Base-by-base conservation (phyloP, 2,113 vertebrate genomes). In the Argyrosomus japonicus region DNA sequence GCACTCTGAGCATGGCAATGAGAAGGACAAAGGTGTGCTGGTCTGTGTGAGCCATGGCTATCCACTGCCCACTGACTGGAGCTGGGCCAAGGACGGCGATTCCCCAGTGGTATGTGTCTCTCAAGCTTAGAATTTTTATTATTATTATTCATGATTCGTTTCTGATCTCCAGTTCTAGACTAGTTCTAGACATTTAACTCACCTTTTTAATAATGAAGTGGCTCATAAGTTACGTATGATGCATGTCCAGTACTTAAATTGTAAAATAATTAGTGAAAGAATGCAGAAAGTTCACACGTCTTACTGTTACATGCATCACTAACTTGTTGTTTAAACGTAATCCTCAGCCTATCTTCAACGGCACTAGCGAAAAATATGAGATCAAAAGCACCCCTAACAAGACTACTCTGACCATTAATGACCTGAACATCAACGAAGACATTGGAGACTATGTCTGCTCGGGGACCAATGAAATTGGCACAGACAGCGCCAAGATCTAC, bases 1-100 rank as follows among this genome's bases (percentile, higher is more conserved):
- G 93, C 96, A 95, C 75, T 97, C 96, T 0, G 97, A 98, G 85
- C 95, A 97, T 0, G 96, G 93, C 4, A 97, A 97, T 0, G 98
- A 99, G 89, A 93, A 94, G 0, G 97, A 98, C 92, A 91, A 87
- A 0, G 94, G 88, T 0, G 77, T 91, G 10, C 83, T 99, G 88
- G 71, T 14, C n/a, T 99, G 98, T 85, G 94, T 95, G 85, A 93
- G 93, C 1, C 87, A 93, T 0, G 93, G 96, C 0, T 96, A 93
- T 75, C 97, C 98, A 0, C 58, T 82, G 6, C 88, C 90, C 19
- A 90, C 65, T 23, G 79, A 90, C 61, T 96, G 95, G 95, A 23
- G 0, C 5, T 96, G 94, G 95, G 54, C 10, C 60, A 94, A 92
- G 62, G 18, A 27, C 1, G 25, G 68, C 0, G 77, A 7, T 0